Evolutionary conservation across 2,888 invertebrate species (phyloP).

Genomic region (Cataglyphis rosenhaueri): DNA sequence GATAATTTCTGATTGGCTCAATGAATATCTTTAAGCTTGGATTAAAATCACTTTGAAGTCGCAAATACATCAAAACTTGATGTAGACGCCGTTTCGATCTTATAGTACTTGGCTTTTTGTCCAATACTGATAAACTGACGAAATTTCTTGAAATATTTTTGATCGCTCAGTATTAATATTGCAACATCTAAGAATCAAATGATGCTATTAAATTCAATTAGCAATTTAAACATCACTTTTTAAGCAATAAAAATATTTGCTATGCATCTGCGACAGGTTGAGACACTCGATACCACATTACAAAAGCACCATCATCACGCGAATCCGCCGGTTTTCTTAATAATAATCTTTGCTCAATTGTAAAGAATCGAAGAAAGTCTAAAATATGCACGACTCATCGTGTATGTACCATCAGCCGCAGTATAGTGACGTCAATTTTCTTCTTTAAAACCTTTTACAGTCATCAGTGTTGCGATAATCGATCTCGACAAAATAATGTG

Average conservation of each 20-base stretch:
- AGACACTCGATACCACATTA: slow-evolving; percentile 27
- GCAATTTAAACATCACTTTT: background rate
- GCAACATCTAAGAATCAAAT: background rate
- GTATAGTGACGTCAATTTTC: slow-evolving; percentile 49
- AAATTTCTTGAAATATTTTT: background rate
- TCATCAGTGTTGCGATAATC: slow-evolving; percentile 7
- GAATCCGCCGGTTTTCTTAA: slow-evolving; percentile 64
- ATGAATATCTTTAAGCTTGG: background rate
- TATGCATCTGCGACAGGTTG: slow-evolving; percentile 12
- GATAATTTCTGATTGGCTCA: background rate
- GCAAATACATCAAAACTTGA: background rate
- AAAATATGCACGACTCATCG: slow-evolving; percentile 49
- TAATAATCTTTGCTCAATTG: slow-evolving; percentile 75
- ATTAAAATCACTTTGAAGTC: background rate
- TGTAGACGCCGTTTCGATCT: background rate
- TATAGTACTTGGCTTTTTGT: background rate
- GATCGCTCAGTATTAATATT: background rate
- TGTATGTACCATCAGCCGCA: slow-evolving; percentile 55
- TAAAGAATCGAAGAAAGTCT: slow-evolving; percentile 67
- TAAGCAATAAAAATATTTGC: background rate
- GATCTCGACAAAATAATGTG: slow-evolving; percentile 6
- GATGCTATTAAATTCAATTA: background rate
- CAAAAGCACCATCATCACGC: slow-evolving; percentile 19
- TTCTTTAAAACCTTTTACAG: slow-evolving; percentile 20
- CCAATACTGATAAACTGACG: background rate